These are phyloP conservation scores for Phocoena sinus DNA, from an alignment of 2,113 vertebrate species.

Conservation along the genomic window DNA sequence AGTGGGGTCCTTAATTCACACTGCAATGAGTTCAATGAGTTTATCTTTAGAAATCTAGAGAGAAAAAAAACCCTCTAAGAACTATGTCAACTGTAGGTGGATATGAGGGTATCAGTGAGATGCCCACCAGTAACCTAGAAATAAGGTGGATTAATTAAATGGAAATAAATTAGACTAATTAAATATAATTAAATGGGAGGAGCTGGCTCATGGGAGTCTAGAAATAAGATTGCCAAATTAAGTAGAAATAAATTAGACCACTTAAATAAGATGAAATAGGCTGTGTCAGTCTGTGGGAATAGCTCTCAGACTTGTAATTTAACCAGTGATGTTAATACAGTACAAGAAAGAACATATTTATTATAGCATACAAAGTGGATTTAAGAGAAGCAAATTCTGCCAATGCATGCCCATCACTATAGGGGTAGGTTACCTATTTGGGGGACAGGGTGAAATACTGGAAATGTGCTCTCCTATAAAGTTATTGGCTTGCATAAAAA, in stretches of 20 bases:
- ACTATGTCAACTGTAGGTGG: background rate
- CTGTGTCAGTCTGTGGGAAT: background rate
- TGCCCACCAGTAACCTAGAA: background rate
- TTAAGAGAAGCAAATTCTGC: background rate
- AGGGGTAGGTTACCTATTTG: background rate
- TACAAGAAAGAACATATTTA: background rate
- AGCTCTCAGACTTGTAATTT: slow-evolving; percentile 35
- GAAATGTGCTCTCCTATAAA: background rate
- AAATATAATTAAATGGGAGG: slow-evolving; percentile 40
- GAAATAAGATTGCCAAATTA: slow-evolving; percentile 41
- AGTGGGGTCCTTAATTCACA: background rate
- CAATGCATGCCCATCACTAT: background rate
- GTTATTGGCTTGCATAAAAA: background rate
- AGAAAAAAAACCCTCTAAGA: background rate
- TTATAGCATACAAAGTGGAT: background rate
- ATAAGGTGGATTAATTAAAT: slow-evolving; percentile 50
- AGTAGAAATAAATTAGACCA: slow-evolving; percentile 49
- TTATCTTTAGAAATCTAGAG: background rate
- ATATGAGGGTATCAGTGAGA: background rate
- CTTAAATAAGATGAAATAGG: slow-evolving; percentile 49
- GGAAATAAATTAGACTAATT: slow-evolving; percentile 52
- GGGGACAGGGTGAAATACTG: background rate
- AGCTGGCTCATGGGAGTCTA: slow-evolving; percentile 29
- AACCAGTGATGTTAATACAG: background rate
- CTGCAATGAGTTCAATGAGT: background rate